A percentile compares a stretch with the other conserved stretches of the same genome.
Evolutionary conservation across 1,140 invertebrate genomes (phyloP).

Genomic region (Thaumatotibia leucotreta): DNA sequence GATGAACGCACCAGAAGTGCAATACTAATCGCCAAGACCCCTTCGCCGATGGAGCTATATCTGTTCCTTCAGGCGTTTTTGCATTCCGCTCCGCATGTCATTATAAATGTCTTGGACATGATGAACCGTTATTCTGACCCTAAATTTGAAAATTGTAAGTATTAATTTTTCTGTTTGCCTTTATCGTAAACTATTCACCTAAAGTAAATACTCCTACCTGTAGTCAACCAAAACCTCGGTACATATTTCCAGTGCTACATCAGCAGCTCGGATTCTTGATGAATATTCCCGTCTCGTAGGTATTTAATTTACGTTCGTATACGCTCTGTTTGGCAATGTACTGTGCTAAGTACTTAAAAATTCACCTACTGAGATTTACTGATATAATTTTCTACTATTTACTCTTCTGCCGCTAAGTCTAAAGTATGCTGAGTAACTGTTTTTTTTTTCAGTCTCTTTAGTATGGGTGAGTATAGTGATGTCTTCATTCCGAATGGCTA

Average conservation of each 20-base stretch:
- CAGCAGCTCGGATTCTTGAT: too few relatives aligned
- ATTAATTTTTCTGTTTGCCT: neutral
- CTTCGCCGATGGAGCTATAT: conserved; percentile 83
- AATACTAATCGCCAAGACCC: conserved; percentile 74
- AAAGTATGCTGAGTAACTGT: too few relatives aligned
- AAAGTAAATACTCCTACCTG: neutral
- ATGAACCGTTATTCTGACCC: conserved; percentile 43
- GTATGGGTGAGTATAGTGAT: conserved; percentile 81
- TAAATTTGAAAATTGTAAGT: conserved; percentile 55
- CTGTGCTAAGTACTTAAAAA: too few relatives aligned
- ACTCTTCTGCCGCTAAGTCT: too few relatives aligned
- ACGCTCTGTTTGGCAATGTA: too few relatives aligned
- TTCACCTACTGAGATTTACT: too few relatives aligned
- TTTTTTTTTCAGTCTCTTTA: conserved; percentile 76
- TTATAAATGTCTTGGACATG: conserved; percentile 73
- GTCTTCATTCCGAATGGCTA: conserved; percentile 81
- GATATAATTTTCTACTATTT: too few relatives aligned
- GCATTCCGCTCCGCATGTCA: conserved; percentile 83
- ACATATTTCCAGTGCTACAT: too few relatives aligned
- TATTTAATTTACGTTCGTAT: too few relatives aligned
- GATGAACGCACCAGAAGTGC: conserved; percentile 77
- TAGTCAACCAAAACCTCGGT: too few relatives aligned
- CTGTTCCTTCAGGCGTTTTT: conserved; percentile 86
- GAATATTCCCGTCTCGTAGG: too few relatives aligned
- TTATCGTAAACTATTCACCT: too few relatives aligned